Conservation (phyloP, 2,888 invertebrate genomes). For the Aphodius sticticus region DNA sequence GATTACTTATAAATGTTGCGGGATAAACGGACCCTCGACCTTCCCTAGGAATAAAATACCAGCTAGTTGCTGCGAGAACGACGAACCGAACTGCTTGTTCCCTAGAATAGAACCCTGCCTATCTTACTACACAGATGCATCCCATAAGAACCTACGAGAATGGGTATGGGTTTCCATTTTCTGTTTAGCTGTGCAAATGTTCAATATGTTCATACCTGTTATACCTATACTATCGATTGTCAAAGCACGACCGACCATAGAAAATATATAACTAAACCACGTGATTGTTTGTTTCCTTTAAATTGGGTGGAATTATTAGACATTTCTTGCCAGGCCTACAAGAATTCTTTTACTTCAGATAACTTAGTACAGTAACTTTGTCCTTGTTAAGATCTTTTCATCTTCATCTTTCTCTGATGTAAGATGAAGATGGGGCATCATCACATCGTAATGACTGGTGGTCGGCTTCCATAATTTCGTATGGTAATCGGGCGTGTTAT, state of each 20-base stretch:
- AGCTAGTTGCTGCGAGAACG: neutral
- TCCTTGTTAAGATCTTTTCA: too few relatives aligned
- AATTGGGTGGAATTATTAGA: too few relatives aligned
- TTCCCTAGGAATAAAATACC: neutral
- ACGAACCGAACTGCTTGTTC: neutral
- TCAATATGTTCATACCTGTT: neutral
- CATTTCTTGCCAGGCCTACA: too few relatives aligned
- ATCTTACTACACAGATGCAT: neutral
- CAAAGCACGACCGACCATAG: neutral
- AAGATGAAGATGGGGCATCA: too few relatives aligned
- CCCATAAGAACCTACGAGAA: neutral
- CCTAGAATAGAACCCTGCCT: neutral
- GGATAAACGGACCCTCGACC: neutral
- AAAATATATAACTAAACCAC: neutral
- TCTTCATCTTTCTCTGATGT: too few relatives aligned
- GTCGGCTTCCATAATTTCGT: constrained; percentile 46
- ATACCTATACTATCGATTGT: neutral
- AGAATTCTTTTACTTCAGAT: too few relatives aligned
- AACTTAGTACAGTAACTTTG: too few relatives aligned
- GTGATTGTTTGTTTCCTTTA: neutral
- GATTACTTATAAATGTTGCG: neutral
- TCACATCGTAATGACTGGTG: constrained; percentile 43
- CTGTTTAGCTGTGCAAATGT: neutral
- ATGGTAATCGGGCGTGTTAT: constrained; percentile 45
- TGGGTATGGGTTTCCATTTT: neutral